Evolutionary conservation across 2,888 invertebrate genomes (phyloP), one percentile per base, ranked within the genome.

Genomic region (Muschampia plurimacula): DNA sequence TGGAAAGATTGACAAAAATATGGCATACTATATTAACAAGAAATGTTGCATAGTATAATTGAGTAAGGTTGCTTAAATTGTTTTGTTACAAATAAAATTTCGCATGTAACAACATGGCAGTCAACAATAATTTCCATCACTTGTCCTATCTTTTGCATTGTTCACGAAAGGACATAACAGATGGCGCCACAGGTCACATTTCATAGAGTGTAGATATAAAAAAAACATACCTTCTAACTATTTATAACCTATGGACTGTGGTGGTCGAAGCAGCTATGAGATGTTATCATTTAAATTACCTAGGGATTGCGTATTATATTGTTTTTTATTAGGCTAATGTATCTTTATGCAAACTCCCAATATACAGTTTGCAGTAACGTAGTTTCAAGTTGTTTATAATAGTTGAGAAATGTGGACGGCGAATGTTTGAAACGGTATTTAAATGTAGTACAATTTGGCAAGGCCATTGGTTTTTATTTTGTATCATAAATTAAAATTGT

Each of bases 381-480:
- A 72, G 67, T 66, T 67, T 62, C 52, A 41, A 52, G 62, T 67
- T 73, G 69, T 70, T 67, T 72, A 65, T 79, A 73, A 52, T 76
- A 73, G 62, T 70, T 59, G 44, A 44, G 62, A 63, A 36, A 60
- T 36, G 57, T 72, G 71, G 66, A 66, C 67, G 71, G 71, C 52
- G 69, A 67, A 67, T 46, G 66, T 72, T 78, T 49, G 67, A 79
- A 81, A 77, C 77, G 81, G 81, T 82, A 74, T 74, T 76, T 77
- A 73, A 79, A 75, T 80, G 74, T 89, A 89, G 87, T 89, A 84
- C 84, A 89, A 88, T 88, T 86, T 79, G 86, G 87, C 89, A 79
- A 81, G 84, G 89, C 89, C 89, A 87, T 82, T 83, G 79, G 84
- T 84, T 82, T 80, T 78, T 77, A 13, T 52, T 52, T 76, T 78